These are phyloP conservation scores for Orthosia gracilis DNA, from an alignment of 2,888 invertebrate genomes.

Conservation along the genomic window DNA sequence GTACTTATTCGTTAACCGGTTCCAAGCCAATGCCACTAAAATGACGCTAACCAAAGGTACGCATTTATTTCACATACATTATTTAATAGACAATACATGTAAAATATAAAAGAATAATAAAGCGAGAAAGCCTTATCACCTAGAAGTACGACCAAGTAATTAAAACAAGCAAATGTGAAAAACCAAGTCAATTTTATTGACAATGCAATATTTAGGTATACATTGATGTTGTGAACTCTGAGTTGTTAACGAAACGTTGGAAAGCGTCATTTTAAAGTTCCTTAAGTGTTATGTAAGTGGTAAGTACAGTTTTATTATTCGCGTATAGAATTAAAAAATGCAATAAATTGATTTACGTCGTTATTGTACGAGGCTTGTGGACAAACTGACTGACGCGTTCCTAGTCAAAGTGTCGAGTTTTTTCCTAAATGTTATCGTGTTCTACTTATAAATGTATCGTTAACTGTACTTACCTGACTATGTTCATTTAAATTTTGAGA, in stretches of 20 bases:
- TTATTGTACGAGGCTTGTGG: slow-evolving; percentile 42
- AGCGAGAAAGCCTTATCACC: neutral
- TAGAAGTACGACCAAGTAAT: neutral
- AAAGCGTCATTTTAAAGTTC: slow-evolving; percentile 71
- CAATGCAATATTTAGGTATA: neutral
- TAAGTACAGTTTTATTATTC: slow-evolving; percentile 72
- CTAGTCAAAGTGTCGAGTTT: slow-evolving; percentile 61
- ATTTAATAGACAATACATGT: neutral
- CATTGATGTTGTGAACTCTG: neutral
- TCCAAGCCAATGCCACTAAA: slow-evolving; percentile 32
- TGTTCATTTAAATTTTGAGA: slow-evolving; percentile 37
- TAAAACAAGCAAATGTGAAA: neutral
- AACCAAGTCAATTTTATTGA: neutral
- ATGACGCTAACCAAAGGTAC: slow-evolving; percentile 59
- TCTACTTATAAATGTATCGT: slow-evolving; percentile 30
- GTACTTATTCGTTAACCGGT: no score
- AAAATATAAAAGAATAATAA: neutral
- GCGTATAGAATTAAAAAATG: slow-evolving; percentile 49
- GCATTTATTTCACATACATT: slow-evolving; percentile 1
- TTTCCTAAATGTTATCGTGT: slow-evolving; percentile 38
- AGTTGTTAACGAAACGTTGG: slow-evolving; percentile 37
- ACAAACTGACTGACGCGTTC: slow-evolving; percentile 59
- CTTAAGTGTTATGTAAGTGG: slow-evolving; percentile 56
- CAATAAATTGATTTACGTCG: slow-evolving; percentile 62
- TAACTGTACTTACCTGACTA: slow-evolving; percentile 67